Percentiles rank a stretch among this genome's conserved stretches.
Evolutionary conservation across 2,797 vertebrate species (phyloP).

Genomic region (Buceros bicornis): DNA sequence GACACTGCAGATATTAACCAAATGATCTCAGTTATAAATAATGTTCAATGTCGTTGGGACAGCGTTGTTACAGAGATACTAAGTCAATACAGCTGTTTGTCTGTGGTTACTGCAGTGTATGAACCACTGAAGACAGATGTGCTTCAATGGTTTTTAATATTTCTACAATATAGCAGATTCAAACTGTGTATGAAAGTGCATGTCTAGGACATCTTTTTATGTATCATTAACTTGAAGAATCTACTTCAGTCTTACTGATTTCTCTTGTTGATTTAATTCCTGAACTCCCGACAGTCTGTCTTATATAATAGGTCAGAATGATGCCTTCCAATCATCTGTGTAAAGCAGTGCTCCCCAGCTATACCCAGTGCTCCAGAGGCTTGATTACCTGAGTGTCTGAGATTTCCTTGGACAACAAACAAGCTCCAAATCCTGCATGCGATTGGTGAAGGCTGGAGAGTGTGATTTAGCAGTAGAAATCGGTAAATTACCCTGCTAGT

Average conservation of each 20-base stretch:
- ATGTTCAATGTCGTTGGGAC: neutral
- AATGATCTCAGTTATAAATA: neutral
- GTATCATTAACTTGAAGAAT: neutral
- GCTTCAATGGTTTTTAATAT: neutral
- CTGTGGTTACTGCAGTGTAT: neutral
- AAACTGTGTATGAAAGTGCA: neutral
- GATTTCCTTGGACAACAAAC: neutral
- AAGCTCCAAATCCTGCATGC: neutral
- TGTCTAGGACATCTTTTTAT: neutral
- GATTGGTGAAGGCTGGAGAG: neutral
- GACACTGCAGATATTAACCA: neutral
- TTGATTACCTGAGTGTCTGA: neutral
- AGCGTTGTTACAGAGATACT: neutral
- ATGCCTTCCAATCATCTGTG: neutral
- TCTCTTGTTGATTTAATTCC: constrained; percentile 14
- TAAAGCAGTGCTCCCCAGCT: neutral
- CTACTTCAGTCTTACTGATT: neutral
- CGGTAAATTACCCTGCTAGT: neutral
- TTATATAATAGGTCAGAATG: neutral
- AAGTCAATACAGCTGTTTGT: neutral
- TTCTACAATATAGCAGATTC: neutral
- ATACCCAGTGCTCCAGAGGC: neutral
- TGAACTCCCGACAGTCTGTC: neutral
- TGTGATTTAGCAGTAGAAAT: neutral
- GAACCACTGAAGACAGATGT: neutral